phyloP scores from a whole-genome alignment of 2,113 vertebrate species.

The Callithrix jacchus region DNA sequence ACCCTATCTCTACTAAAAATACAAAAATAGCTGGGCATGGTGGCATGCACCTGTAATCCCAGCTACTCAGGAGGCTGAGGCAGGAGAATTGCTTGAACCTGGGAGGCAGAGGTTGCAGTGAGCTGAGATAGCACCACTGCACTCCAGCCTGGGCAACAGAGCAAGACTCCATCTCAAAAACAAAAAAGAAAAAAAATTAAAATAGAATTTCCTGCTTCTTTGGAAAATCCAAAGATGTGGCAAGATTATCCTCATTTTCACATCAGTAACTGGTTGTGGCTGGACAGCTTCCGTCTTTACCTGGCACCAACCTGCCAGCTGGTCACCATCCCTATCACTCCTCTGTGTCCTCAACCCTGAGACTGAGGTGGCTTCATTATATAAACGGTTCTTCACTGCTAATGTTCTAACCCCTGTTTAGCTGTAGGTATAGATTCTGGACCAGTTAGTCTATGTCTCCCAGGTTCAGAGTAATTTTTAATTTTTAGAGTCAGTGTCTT shows the following conservation, averaged over 20 bases:
- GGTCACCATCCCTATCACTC: neutral
- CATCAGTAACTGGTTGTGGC: neutral
- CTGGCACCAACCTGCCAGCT: neutral
- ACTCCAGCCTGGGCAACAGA: too few relatives aligned
- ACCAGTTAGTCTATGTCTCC: neutral
- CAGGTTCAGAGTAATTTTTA: neutral
- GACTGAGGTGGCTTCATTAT: neutral
- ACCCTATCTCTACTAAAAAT: too few relatives aligned
- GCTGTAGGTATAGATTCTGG: neutral
- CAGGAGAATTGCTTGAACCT: too few relatives aligned
- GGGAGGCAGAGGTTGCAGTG: too few relatives aligned
- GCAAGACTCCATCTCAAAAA: too few relatives aligned
- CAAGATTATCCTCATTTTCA: neutral
- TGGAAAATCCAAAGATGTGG: conserved; percentile 39
- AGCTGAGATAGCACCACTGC: too few relatives aligned
- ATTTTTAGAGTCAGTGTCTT: too few relatives aligned
- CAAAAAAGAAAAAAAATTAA: too few relatives aligned
- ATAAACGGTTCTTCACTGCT: neutral
- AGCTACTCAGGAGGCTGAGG: too few relatives aligned
- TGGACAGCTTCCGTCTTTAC: neutral
- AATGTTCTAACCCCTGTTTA: neutral
- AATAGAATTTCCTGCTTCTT: neutral
- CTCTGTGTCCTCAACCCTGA: neutral
- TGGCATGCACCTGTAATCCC: too few relatives aligned
- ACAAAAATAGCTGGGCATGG: too few relatives aligned